These are phyloP conservation scores for Isoperla grammatica DNA, from an alignment of 2,888 invertebrate genomes.

Conservation along the genomic window DNA sequence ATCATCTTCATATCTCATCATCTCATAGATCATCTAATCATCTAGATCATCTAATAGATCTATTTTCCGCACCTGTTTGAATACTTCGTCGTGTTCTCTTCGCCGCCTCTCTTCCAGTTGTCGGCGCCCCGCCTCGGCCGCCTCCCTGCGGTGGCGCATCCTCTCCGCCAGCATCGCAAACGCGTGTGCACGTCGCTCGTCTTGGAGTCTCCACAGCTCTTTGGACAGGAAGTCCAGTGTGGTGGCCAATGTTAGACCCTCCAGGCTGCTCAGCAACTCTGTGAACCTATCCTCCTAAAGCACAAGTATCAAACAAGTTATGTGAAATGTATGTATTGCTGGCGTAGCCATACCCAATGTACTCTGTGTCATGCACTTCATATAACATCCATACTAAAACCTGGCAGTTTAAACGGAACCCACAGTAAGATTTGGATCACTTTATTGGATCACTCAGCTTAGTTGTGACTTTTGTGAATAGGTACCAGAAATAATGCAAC, in stretches of 20 bases:
- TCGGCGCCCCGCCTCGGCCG: conserved; percentile 70
- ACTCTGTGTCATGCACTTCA: too few species aligned
- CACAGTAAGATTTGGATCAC: too few species aligned
- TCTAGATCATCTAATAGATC: too few species aligned
- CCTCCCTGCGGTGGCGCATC: conserved; percentile 68
- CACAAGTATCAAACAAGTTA: background rate
- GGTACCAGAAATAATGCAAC: too few species aligned
- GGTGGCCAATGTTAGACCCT: conserved; percentile 66
- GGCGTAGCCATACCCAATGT: too few species aligned
- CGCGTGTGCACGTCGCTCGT: conserved; percentile 74
- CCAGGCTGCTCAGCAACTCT: conserved; percentile 53
- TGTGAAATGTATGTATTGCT: too few species aligned
- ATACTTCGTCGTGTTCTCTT: conserved; percentile 73
- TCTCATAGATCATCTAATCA: too few species aligned
- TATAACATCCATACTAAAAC: too few species aligned
- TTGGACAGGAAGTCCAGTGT: conserved; percentile 70
- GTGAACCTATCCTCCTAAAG: conserved; percentile 31
- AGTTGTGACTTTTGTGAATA: too few species aligned
- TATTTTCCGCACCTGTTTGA: conserved; percentile 56
- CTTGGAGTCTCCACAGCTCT: conserved; percentile 67
- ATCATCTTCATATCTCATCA: too few species aligned
- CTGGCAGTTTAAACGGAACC: too few species aligned
- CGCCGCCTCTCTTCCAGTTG: conserved; percentile 69
- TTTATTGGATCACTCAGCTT: too few species aligned
- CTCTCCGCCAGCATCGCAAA: conserved; percentile 71